phyloP scores from a whole-genome alignment of 2,888 invertebrate species.

The Hyposoter dolosus region DNA sequence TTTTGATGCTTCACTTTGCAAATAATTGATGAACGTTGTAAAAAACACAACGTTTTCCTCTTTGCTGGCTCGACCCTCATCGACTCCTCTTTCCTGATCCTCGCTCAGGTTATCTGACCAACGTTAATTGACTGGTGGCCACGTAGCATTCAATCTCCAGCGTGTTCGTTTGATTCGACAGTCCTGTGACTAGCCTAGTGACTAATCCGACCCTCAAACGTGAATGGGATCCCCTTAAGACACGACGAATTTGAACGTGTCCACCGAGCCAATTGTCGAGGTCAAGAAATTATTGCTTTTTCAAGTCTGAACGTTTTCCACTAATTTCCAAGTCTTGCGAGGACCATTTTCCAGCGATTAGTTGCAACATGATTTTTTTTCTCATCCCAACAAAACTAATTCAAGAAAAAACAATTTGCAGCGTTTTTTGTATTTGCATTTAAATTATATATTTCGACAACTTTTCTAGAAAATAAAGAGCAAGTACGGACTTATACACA shows the following conservation, averaged over 20 bases:
- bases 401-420: too few relatives aligned
- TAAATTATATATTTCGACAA: too few relatives aligned
- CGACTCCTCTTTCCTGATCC: constrained; percentile 36
- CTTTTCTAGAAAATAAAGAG: too few relatives aligned
- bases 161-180: background rate
- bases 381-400: too few relatives aligned
- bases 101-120: constrained; percentile 25
- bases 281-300: background rate
- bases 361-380: too few relatives aligned
- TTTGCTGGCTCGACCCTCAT: constrained; percentile 20
- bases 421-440: too few relatives aligned
- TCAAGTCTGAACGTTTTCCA: background rate
- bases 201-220: constrained; percentile 45
- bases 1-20: background rate
- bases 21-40: background rate
- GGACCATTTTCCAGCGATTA: too few relatives aligned
- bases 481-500: too few relatives aligned
- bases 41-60: constrained; percentile 10
- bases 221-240: background rate
- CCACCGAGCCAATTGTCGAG: background rate
- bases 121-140: constrained; percentile 56
- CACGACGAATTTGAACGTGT: background rate
- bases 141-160: constrained; percentile 5
- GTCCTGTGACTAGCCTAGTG: background rate
- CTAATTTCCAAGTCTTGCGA: too few relatives aligned